A percentile compares a stretch with the other conserved stretches of the same genome.
These are phyloP conservation scores for Athrips mouffetella DNA, from an alignment of 2,888 invertebrate species.

Conservation along the genomic window DNA sequence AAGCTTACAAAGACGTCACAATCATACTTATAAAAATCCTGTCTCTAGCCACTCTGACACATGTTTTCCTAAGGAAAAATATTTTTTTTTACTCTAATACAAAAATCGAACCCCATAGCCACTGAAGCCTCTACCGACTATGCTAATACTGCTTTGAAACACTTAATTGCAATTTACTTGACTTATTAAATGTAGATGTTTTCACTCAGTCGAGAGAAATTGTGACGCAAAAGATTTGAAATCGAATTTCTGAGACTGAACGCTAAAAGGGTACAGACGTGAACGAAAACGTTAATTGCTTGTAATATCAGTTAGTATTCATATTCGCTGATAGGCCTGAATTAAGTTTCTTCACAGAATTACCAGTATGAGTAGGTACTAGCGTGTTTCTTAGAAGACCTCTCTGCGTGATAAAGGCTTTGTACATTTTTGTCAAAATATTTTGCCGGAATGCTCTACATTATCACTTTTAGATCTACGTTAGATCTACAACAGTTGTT, in stretches of 20 bases:
- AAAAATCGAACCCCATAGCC: background rate
- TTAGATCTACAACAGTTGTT: too few species aligned
- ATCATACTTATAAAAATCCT: too few species aligned
- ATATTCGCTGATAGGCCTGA: background rate
- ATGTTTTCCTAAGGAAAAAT: too few species aligned
- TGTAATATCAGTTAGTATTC: background rate
- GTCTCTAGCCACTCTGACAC: too few species aligned
- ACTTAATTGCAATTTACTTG: constrained; percentile 55
- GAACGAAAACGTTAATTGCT: constrained; percentile 7
- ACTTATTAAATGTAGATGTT: constrained; percentile 38
- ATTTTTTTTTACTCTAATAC: background rate
- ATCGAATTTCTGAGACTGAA: constrained; percentile 4
- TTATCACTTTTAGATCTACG: too few species aligned
- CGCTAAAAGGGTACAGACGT: background rate
- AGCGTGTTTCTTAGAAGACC: too few species aligned
- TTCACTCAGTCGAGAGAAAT: background rate
- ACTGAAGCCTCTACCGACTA: background rate
- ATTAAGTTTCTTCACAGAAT: background rate
- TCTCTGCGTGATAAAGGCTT: too few species aligned
- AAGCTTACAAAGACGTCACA: too few species aligned
- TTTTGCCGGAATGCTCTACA: too few species aligned
- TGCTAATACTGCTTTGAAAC: constrained; percentile 21
- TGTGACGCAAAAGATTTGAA: constrained; percentile 6
- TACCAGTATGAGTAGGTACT: background rate
- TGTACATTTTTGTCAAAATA: too few species aligned